Conservation (phyloP, 1,140 invertebrate species). For the Zaprionus lachaisei region DNA sequence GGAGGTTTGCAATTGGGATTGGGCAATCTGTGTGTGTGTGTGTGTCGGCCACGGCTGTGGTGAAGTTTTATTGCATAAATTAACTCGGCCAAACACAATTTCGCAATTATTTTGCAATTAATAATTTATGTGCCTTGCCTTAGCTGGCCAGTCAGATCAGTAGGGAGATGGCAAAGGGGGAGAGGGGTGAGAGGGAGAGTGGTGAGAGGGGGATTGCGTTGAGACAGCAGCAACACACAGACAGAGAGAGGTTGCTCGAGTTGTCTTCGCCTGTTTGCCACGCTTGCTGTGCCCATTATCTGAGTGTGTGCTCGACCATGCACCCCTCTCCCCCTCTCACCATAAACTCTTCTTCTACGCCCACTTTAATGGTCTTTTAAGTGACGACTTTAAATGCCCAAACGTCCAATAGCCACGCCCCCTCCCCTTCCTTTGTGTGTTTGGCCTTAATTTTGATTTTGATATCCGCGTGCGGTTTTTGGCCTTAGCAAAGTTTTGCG, state of each 20-base stretch:
- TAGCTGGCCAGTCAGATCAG: slow-evolving; percentile 2
- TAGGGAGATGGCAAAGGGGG: neutral
- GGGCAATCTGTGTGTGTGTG: neutral
- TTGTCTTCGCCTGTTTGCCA: slow-evolving; percentile 27
- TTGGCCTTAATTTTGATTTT: slow-evolving; percentile 37
- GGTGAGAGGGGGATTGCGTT: neutral
- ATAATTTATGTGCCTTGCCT: slow-evolving; percentile 46
- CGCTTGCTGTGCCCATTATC: slow-evolving; percentile 34
- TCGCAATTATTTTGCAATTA: slow-evolving; percentile 62
- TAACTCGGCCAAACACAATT: slow-evolving; percentile 61
- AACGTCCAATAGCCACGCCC: neutral
- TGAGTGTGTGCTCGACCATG: neutral
- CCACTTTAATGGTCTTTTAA: slow-evolving; percentile 49
- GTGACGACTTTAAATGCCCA: slow-evolving; percentile 40
- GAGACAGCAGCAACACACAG: neutral
- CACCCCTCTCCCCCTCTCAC: too few relatives aligned
- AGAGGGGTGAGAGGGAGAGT: neutral
- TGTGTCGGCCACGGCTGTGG: slow-evolving; percentile 16
- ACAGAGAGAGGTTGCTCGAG: neutral
- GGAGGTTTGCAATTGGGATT: neutral
- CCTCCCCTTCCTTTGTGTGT: neutral
- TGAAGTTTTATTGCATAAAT: slow-evolving; percentile 59
- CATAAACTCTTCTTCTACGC: neutral
- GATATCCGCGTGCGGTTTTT: slow-evolving; percentile 40
- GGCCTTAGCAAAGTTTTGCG: slow-evolving; percentile 43